Evolutionary conservation across 2,797 vertebrate species (phyloP).

Genomic region (Oceanodroma leucorhoa): DNA sequence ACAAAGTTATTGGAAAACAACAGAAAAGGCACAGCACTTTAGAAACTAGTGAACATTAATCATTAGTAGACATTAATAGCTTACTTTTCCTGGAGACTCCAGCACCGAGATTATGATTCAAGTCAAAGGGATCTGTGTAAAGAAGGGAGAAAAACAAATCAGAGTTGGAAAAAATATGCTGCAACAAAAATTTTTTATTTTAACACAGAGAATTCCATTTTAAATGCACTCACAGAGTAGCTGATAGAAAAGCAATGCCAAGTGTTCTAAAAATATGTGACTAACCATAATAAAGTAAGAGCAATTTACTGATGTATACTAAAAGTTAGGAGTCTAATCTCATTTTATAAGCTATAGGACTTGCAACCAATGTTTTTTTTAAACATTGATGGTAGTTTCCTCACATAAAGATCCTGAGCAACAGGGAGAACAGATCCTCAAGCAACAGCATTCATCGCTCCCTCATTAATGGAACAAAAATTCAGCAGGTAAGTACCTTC

Average conservation of each 20-base stretch:
- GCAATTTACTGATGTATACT: neutral
- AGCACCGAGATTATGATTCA: constrained; percentile 98
- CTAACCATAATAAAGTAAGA: neutral
- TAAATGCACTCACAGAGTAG: neutral
- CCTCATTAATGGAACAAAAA: neutral
- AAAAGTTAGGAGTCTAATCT: neutral
- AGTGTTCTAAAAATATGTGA: neutral
- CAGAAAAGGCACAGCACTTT: neutral
- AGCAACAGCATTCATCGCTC: neutral
- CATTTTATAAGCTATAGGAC: neutral
- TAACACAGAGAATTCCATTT: neutral
- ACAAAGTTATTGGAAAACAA: constrained; percentile 41
- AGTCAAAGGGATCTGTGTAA: constrained; percentile 92
- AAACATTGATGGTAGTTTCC: neutral
- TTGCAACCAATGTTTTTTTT: neutral
- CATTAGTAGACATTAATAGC: constrained; percentile 34
- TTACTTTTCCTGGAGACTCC: constrained; percentile 99
- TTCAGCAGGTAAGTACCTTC: constrained; percentile 81
- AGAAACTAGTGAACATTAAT: neutral
- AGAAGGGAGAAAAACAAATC: neutral
- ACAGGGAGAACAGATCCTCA: neutral
- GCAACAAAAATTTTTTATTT: neutral
- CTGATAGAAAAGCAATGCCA: neutral
- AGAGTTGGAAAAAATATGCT: neutral
- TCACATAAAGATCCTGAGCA: neutral